Conservation (phyloP, 2,797 vertebrate genomes). For the Circus cinereus region DNA sequence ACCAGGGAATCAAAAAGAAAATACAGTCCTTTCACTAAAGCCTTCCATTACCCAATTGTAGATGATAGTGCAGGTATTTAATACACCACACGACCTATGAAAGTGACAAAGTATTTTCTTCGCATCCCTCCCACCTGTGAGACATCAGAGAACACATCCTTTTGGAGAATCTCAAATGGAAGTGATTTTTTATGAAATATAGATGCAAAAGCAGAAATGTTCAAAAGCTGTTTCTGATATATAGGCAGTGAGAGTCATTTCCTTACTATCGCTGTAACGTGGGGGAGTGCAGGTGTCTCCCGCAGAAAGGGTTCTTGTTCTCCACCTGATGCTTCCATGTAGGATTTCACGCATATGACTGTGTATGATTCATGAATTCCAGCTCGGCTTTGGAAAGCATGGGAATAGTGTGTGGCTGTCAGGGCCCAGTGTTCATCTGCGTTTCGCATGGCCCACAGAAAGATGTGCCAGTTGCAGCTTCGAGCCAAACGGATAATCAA, state of each 20-base stretch:
- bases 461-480: not conserved
- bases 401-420: not conserved
- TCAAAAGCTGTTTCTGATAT: not conserved
- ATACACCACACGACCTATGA: not conserved
- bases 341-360: not conserved
- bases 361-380: not conserved
- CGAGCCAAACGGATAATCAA: not conserved
- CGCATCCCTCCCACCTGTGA: not conserved
- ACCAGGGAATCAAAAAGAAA: not conserved
- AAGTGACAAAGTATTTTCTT: not conserved
- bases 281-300: not conserved
- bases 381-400: not conserved
- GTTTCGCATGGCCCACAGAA: not conserved
- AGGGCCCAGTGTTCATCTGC: not conserved
- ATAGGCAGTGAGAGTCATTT: not conserved
- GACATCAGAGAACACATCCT: not conserved
- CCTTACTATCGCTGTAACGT: fast-evolving
- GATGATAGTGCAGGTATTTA: not conserved
- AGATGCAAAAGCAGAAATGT: not conserved
- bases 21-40: not conserved
- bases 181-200: not conserved
- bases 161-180: not conserved
- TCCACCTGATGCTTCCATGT: not conserved
- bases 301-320: not conserved
- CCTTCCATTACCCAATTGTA: not conserved